phyloP scores from a whole-genome alignment of 2,888 invertebrate species.

The Dysmachus trigonus region DNA sequence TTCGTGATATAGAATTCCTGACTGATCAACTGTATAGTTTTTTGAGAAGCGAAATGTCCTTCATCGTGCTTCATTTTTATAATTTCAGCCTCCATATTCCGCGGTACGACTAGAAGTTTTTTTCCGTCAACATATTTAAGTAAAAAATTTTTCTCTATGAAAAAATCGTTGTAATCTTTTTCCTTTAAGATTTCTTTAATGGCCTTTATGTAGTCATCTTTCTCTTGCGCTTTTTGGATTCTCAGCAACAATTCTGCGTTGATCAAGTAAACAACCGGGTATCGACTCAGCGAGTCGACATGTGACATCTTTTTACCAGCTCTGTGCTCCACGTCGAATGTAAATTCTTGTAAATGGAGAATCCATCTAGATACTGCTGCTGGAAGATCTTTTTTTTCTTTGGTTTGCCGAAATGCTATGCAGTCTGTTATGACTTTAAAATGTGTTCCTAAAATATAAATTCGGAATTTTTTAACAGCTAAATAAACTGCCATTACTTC shows the following conservation, averaged over 20 bases:
- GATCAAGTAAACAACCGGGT: conserved; percentile 19
- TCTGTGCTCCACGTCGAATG: conserved; percentile 49
- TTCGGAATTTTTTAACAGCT: no score
- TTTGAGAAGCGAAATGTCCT: conserved; percentile 39
- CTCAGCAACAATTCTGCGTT: neutral
- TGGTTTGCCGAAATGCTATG: conserved; percentile 26
- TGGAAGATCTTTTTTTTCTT: conserved; percentile 38
- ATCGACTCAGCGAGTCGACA: conserved; percentile 50
- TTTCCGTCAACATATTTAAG: neutral
- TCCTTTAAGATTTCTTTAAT: conserved; percentile 6
- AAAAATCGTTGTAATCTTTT: neutral
- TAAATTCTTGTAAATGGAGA: conserved; percentile 15
- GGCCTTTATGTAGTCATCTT: neutral
- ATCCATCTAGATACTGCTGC: conserved; percentile 11
- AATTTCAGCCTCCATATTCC: conserved; percentile 33
- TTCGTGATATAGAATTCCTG: neutral
- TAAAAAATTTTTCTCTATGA: no score
- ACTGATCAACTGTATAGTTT: conserved; percentile 50
- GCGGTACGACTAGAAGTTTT: conserved; percentile 16
- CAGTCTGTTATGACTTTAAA: conserved; percentile 32
- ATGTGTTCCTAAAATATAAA: neutral
- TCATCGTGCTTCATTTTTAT: conserved; percentile 29
- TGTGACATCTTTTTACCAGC: conserved; percentile 48
- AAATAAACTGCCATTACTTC: neutral
- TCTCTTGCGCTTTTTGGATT: neutral